Conservation (phyloP, 2,888 invertebrate genomes). For the Julus scanicus region DNA sequence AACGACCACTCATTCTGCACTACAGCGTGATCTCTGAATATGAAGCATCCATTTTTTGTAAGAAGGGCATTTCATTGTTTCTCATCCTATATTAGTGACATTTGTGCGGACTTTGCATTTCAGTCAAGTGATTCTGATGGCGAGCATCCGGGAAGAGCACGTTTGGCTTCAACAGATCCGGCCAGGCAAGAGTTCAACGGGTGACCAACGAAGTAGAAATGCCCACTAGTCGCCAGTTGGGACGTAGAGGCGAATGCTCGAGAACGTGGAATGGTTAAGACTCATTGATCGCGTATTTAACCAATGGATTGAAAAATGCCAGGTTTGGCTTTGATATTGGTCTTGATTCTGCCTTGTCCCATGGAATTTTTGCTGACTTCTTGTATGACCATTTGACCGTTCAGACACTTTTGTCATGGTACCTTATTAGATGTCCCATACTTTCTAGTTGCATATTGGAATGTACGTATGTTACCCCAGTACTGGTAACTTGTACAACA, state of each 20-base stretch:
- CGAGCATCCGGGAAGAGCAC: background rate
- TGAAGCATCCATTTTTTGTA: background rate
- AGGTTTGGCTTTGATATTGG: background rate
- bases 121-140: slow-evolving; percentile 43
- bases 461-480: too few species aligned
- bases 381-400: too few species aligned
- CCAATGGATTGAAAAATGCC: background rate
- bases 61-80: slow-evolving; percentile 44
- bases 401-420: too few species aligned
- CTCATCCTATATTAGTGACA: slow-evolving; percentile 35
- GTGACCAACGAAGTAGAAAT: slow-evolving; percentile 5
- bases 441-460: too few species aligned
- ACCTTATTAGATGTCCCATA: too few species aligned
- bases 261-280: background rate
- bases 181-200: background rate
- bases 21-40: slow-evolving; percentile 1
- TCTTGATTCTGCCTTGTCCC: slow-evolving; percentile 32
- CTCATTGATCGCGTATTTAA: background rate
- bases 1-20: slow-evolving; percentile 18
- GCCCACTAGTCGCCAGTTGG: background rate
- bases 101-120: slow-evolving; percentile 45
- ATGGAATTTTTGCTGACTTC: background rate
- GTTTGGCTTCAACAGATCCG: background rate
- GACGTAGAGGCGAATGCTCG: background rate
- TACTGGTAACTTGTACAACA: too few species aligned